Percentiles rank a stretch among this genome's conserved stretches.
Conservation (phyloP, 2,888 invertebrate genomes). For the Gonocerus acuteangulatus region DNA sequence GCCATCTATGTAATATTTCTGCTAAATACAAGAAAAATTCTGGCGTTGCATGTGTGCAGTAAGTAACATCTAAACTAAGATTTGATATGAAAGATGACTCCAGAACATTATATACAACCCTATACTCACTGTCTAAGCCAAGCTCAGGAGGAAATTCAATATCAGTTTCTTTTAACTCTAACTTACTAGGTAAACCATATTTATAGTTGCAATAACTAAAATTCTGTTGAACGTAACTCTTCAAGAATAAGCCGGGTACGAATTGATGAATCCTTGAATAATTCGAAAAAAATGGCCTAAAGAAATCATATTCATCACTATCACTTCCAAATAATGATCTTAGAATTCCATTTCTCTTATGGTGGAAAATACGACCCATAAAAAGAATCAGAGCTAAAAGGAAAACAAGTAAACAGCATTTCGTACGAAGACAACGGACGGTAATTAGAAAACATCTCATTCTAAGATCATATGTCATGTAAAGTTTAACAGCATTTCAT, state of each 20-base stretch:
- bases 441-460: constrained; percentile 33
- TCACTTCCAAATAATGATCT: constrained; percentile 30
- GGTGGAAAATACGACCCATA: constrained; percentile 32
- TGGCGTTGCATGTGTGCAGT: constrained; percentile 64
- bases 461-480: constrained; percentile 8
- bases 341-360: constrained; percentile 24
- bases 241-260: constrained; percentile 41
- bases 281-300: constrained; percentile 20
- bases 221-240: constrained; percentile 44
- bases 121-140: constrained; percentile 52
- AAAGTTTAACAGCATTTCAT: background rate
- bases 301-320: constrained; percentile 26
- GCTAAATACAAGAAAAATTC: constrained; percentile 61
- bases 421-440: constrained; percentile 33
- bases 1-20: constrained; percentile 60
- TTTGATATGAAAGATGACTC: constrained; percentile 46
- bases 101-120: constrained; percentile 56
- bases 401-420: constrained; percentile 31
- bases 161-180: constrained; percentile 48
- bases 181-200: constrained; percentile 51
- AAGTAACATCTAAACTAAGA: constrained; percentile 49
- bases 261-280: constrained; percentile 27
- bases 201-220: constrained; percentile 53
- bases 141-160: constrained; percentile 52
- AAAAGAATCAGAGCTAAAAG: constrained; percentile 31